Evolutionary conservation across 2,113 vertebrate species (phyloP).

Genomic region (Plecotus auritus): DNA sequence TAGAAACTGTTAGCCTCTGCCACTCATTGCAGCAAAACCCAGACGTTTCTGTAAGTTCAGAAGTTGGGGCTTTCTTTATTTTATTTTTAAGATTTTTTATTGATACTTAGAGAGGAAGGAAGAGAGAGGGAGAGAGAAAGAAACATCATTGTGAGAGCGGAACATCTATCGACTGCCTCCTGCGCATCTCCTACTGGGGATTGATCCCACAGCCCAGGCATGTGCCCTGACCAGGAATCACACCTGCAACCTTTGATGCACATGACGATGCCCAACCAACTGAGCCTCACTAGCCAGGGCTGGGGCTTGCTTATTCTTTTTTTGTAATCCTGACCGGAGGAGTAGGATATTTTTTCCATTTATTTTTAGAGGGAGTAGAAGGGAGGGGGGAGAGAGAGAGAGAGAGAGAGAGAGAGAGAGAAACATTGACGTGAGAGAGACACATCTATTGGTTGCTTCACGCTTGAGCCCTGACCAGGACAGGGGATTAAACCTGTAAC

Average conservation of each 20-base stretch:
- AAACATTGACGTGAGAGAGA: no score
- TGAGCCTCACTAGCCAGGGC: not conserved
- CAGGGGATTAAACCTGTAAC: no score
- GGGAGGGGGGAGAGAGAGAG: no score
- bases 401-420: no score
- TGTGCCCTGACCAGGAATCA: not conserved
- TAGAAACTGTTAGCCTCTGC: not conserved
- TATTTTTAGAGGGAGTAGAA: no score
- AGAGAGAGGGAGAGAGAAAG: not conserved
- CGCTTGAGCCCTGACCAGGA: no score
- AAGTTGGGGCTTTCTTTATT: not conserved
- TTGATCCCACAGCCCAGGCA: not conserved
- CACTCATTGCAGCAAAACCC: not conserved
- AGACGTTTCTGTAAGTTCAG: not conserved
- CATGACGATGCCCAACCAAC: not conserved
- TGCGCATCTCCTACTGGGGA: not conserved
- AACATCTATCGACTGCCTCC: not conserved
- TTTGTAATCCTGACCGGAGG: no score
- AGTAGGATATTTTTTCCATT: no score
- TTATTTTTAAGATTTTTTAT: not conserved
- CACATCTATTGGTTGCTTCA: no score
- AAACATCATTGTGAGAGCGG: not conserved
- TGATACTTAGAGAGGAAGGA: not conserved
- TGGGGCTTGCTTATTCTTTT: conserved; percentile 7
- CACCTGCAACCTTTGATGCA: not conserved